Evolutionary conservation across 2,888 invertebrate genomes (phyloP).

Genomic region (Clunio marinus): DNA sequence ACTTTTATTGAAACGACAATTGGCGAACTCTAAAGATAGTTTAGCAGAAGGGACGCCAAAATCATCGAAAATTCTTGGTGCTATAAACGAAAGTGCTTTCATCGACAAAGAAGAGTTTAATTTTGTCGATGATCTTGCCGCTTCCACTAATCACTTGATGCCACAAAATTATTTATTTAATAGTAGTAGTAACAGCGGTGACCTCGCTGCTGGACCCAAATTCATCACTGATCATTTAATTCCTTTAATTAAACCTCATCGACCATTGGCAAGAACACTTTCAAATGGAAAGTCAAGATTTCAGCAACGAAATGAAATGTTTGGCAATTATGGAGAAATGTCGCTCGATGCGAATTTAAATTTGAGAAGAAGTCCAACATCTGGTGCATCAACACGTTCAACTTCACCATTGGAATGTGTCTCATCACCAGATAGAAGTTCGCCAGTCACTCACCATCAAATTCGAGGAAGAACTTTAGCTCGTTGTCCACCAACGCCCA

Average conservation of each 20-base stretch:
- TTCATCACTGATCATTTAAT: slow-evolving; percentile 46
- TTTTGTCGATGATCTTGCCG: slow-evolving; percentile 49
- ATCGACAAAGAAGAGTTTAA: slow-evolving; percentile 37
- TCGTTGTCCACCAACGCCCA: slow-evolving; percentile 71
- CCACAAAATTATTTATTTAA: not conserved
- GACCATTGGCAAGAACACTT: slow-evolving; percentile 63
- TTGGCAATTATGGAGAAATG: slow-evolving; percentile 51
- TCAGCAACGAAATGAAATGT: slow-evolving; percentile 46
- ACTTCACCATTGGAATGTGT: slow-evolving; percentile 49
- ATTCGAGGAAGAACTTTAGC: slow-evolving; percentile 42
- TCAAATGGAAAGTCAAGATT: slow-evolving; percentile 56
- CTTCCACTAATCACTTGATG: slow-evolving; percentile 52
- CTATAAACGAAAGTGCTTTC: slow-evolving; percentile 29
- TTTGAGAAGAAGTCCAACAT: slow-evolving; percentile 48
- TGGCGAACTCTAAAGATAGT: slow-evolving; percentile 53
- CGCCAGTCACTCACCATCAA: slow-evolving; percentile 7
- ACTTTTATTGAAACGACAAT: slow-evolving; percentile 42
- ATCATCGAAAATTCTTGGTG: slow-evolving; percentile 22
- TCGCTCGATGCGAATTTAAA: slow-evolving; percentile 34
- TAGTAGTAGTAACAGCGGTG: not conserved
- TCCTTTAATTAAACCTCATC: slow-evolving; percentile 58
- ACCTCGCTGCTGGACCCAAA: not conserved
- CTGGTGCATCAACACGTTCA: slow-evolving; percentile 51
- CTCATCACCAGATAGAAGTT: slow-evolving; percentile 42
- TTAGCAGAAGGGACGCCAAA: slow-evolving; percentile 28